These are phyloP conservation scores for Sanderia malayensis DNA, from an alignment of 30 jellyfish, hydroid and myxozoan genomes.

Conservation along the genomic window DNA sequence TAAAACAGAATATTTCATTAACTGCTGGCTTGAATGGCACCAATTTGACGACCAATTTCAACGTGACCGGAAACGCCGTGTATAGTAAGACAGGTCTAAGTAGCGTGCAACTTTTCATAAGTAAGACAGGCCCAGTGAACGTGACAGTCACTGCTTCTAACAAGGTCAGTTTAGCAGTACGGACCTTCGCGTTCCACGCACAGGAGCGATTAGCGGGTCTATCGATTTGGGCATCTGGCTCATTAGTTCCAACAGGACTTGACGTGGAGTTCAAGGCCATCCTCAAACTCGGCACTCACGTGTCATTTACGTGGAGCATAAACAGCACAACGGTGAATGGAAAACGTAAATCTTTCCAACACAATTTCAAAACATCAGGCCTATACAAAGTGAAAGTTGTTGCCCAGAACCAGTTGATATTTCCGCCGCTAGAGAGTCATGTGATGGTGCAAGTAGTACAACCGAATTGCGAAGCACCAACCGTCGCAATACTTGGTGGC, in stretches of 20 bases:
- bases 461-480: conserved; percentile 60
- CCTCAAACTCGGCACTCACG: conserved; percentile 20
- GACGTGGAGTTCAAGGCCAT: conserved; percentile 24
- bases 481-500: conserved; percentile 32
- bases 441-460: conserved; percentile 12
- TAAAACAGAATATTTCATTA: conserved; percentile 4
- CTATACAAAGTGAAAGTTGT: conserved; percentile 8
- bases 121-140: background rate
- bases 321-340: conserved; percentile 5
- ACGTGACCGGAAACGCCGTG: background rate
- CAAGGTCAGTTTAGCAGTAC: conserved; percentile 15
- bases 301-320: conserved; percentile 28
- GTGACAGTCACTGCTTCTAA: conserved; percentile 25
- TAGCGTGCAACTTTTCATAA: background rate
- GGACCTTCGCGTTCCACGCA: conserved; percentile 1
- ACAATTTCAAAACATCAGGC: conserved; percentile 21
- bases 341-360: background rate
- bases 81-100: background rate
- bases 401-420: conserved; percentile 17
- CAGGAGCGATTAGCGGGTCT: conserved; percentile 26
- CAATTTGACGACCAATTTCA: conserved; percentile 5
- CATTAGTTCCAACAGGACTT: conserved; percentile 25
- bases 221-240: conserved; percentile 41
- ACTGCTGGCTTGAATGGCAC: conserved; percentile 19
- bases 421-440: background rate